Base-by-base conservation (phyloP, 2,797 vertebrate genomes). In the Ibycter americanus region DNA sequence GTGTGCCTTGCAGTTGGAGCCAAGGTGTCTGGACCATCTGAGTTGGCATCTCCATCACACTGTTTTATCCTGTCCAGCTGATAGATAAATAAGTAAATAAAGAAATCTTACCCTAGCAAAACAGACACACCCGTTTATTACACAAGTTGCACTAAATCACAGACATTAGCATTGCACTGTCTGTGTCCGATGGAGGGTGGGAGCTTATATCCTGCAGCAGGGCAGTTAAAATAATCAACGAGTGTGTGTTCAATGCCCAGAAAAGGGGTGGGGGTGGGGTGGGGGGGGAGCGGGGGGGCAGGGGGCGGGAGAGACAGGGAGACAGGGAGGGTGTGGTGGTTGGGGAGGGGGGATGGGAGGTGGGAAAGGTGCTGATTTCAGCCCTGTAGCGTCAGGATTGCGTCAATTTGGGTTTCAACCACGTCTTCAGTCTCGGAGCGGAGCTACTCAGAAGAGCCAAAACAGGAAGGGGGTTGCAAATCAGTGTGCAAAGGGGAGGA, bases 361-460 rank as follows among this genome's bases (percentile, higher is more conserved):
- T 63, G 93, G 90, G 97, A 94, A 96, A 98, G 98, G 98, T 98
- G 97, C 98, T 98, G 98, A 98, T 98, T 98, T 98, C 98, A 98
- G 98, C 97, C 97, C 97, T 97, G 98, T 98, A 99, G 97, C 99
- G 99, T 99, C 99, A 99, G 98, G 96, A 98, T 98, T 99, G 99
- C 99, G 99, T 99, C 99, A 99, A 98, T 98, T 98, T 98, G 96
- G 89, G 97, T 97, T 97, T 97, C 97, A 98, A 97, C 97, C 97
- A 96, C 98, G 98, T 98, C 95, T 98, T 97, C 96, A 97, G 96
- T 97, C 97, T 98, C 73, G 1, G 97, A 97, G 97, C 94, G 3
- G 71, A 97, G 98, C 97, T 97, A 95, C 96, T 97, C 96, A 98
- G 98, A 99, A 98, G 73, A 98, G 98, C 97, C 98, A 94, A 96